Base-by-base conservation (phyloP, 2,888 invertebrate genomes). In the Cephus rjabovi region DNA sequence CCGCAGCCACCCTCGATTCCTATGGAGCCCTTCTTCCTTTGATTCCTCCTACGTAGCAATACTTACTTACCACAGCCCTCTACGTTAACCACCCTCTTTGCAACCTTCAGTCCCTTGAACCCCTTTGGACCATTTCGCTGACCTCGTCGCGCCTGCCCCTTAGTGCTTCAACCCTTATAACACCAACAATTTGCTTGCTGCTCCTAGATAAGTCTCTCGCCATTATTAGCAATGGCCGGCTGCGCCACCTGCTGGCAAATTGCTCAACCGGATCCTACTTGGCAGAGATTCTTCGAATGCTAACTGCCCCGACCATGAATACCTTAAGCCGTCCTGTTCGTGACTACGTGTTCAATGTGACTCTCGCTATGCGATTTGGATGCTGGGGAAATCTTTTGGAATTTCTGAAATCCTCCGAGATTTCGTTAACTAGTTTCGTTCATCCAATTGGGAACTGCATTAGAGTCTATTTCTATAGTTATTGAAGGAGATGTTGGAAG, bases 171-270 rank as follows among this genome's bases (percentile, higher is more conserved):
- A 30, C 74, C 78, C 78, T 56, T 73, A 68, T 78, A 78, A 78
- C 75, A 73, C 78, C 68, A 78, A 78, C 78, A 78, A 78, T 78
- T 78, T 78, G 78, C 78, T 76, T 76, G 73, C 78, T 68, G 68
- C 75, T 34, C 75, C 78, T 68, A 40, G 75, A 74, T 76, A 76
- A 78, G 75, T 75, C 71, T 76, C 35, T 34, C n/a, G 73, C 30
- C 33, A 11, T 71, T 71, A 71, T 56, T 56, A 56, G 23, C 56
- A 56, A 15, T 23, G 56, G 23, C 56, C 23, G 23, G 23, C 15
- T 56, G 56, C 0, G 56, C 56, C 56, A 56, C 56, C 56, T 56
- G 23, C 23, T 23, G 23, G 23, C 56, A 56, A 56, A 56, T 56
- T 56, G 23, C 56, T 56, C 56, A 56, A 56, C 56, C 56, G 23